Conservation (phyloP, 2,888 invertebrate genomes). For the Neoaliturus tenellus region DNA sequence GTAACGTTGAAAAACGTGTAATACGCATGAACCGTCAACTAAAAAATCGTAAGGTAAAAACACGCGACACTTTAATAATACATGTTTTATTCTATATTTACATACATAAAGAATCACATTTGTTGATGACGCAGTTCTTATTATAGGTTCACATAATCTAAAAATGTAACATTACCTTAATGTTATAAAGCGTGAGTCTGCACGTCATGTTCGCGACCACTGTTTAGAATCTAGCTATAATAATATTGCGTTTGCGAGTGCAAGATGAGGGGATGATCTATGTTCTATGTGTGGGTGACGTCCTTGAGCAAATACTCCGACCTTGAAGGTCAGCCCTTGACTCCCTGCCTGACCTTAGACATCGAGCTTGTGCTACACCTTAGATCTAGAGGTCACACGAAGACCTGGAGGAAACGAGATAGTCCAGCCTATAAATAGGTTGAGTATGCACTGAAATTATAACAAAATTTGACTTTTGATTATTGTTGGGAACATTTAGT, state of each 20-base stretch:
- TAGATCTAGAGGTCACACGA: no score
- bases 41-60: slow-evolving; percentile 25
- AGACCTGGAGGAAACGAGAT: no score
- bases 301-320: slow-evolving; percentile 27
- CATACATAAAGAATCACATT: slow-evolving; percentile 52
- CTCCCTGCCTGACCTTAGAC: no score
- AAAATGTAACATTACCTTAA: slow-evolving; percentile 49
- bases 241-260: slow-evolving; percentile 19
- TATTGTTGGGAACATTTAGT: no score
- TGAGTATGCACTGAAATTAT: no score
- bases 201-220: slow-evolving; percentile 1
- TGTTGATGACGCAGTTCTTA: slow-evolving; percentile 51
- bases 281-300: not conserved
- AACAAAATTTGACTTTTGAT: no score
- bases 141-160: slow-evolving; percentile 46
- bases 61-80: slow-evolving; percentile 40
- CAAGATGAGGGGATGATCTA: not conserved
- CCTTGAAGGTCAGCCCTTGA: no score
- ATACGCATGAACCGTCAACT: no score
- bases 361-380: no score
- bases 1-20: no score
- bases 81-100: slow-evolving; percentile 49
- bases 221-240: slow-evolving; percentile 42
- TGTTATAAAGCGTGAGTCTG: slow-evolving; percentile 49
- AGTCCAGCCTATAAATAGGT: no score